phyloP scores from a whole-genome alignment of 2,888 invertebrate species.

The Drosophila setosimentum region DNA sequence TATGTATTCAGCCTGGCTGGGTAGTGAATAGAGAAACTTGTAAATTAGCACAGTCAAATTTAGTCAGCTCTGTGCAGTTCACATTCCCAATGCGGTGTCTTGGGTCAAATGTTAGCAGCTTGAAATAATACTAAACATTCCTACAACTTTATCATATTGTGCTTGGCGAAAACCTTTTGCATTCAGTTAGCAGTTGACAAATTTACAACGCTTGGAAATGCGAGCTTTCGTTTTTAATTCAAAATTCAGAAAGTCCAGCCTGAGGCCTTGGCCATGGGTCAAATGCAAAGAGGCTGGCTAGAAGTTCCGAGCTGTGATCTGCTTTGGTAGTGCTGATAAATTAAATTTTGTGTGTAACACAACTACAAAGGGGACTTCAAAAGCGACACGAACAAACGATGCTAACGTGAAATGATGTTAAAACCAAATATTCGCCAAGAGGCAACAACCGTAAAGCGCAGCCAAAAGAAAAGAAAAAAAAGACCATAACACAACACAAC shows the following conservation, averaged over 20 bases:
- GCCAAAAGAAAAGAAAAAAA: conserved; percentile 16
- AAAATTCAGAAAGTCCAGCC: conserved; percentile 16
- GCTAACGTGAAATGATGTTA: conserved; percentile 59
- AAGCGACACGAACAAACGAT: conserved; percentile 48
- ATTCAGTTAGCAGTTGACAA: conserved; percentile 20
- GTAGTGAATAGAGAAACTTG: conserved; percentile 29
- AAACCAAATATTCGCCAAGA: conserved; percentile 71
- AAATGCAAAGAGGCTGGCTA: conserved; percentile 38
- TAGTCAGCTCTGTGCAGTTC: conserved; percentile 16
- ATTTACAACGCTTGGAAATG: conserved; percentile 13
- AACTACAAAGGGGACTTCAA: conserved; percentile 72
- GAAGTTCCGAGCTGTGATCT: conserved; percentile 2
- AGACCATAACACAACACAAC: conserved; percentile 2
- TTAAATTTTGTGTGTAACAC: conserved; percentile 52
- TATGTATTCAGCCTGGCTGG: conserved; percentile 17
- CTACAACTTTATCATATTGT: conserved; percentile 37
- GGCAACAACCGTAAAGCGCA: conserved; percentile 54
- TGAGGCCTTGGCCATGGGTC: conserved; percentile 32
- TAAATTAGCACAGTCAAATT: conserved; percentile 40
- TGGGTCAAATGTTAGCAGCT: conserved; percentile 27
- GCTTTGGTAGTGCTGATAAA: conserved; percentile 34
- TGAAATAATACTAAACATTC: not conserved
- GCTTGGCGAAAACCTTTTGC: conserved; percentile 20
- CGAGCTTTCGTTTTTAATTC: conserved; percentile 11
- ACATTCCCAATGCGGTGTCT: conserved; percentile 32